phyloP scores from a whole-genome alignment of 2,113 vertebrate genomes.

The Seriola quinqueradiata region DNA sequence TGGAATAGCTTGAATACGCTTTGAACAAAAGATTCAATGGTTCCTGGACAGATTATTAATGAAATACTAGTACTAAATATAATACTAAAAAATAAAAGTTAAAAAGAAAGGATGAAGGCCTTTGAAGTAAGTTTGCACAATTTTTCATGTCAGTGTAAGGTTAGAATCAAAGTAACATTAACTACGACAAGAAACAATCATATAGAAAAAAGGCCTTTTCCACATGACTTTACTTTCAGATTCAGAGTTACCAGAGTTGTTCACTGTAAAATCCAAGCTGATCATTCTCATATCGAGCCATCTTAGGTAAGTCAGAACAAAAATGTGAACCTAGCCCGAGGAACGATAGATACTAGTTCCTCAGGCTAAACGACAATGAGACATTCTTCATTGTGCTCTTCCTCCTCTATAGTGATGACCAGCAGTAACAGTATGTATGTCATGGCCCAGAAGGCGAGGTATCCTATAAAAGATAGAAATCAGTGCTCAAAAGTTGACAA shows the following conservation, averaged over 20 bases:
- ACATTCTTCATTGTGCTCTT: neutral
- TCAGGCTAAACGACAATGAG: neutral
- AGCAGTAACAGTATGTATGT: neutral
- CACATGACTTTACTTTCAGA: neutral
- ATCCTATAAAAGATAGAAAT: neutral
- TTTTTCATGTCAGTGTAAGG: neutral
- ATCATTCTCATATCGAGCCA: neutral
- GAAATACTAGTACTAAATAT: neutral
- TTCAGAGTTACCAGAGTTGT: too few species aligned
- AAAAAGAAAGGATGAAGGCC: neutral
- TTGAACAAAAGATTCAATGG: neutral
- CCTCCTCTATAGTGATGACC: neutral
- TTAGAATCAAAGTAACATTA: neutral
- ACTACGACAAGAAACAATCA: neutral
- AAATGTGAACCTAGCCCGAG: neutral
- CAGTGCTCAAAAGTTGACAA: neutral
- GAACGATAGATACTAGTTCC: neutral
- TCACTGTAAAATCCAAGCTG: neutral
- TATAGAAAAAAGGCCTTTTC: too few species aligned
- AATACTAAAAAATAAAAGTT: neutral
- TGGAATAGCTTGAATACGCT: neutral
- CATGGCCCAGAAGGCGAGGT: neutral
- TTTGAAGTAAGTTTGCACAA: neutral
- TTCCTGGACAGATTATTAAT: neutral
- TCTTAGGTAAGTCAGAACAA: neutral